A percentile compares a stretch with the other conserved stretches of the same genome.
Conservation (phyloP, 64 coral and sea anemone genomes). For the Anthopleura sola region DNA sequence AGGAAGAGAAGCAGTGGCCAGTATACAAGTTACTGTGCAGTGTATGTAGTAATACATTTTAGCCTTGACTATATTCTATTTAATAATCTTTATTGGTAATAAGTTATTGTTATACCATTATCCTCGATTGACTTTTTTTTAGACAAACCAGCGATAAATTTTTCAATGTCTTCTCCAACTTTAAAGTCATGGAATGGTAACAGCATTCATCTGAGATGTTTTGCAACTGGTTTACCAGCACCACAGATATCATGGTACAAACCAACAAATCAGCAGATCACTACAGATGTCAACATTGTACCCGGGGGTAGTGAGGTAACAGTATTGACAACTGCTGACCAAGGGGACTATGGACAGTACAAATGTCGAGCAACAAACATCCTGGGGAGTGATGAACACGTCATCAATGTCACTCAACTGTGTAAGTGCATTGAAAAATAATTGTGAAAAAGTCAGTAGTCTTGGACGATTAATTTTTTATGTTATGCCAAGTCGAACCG, state of each 20-base stretch:
- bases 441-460: too few species aligned
- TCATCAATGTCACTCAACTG: conserved; percentile 20
- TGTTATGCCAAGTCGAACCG: too few species aligned
- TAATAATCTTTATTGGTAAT: too few species aligned
- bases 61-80: too few species aligned
- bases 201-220: not conserved
- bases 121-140: not conserved
- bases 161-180: not conserved
- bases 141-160: not conserved
- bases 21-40: too few species aligned
- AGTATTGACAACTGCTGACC: not conserved
- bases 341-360: conserved; percentile 44
- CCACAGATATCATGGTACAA: conserved; percentile 18
- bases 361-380: conserved; percentile 40
- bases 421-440: conserved; percentile 18
- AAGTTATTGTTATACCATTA: too few species aligned
- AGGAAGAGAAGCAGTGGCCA: too few species aligned
- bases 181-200: not conserved
- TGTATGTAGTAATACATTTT: too few species aligned
- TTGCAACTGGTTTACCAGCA: not conserved
- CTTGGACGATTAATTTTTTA: not conserved
- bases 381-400: conserved; percentile 12
- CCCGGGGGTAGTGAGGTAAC: not conserved
- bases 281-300: not conserved
- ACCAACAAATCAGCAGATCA: not conserved